Base-by-base conservation (phyloP, 2,888 invertebrate genomes). In the Girardia tigrina region DNA sequence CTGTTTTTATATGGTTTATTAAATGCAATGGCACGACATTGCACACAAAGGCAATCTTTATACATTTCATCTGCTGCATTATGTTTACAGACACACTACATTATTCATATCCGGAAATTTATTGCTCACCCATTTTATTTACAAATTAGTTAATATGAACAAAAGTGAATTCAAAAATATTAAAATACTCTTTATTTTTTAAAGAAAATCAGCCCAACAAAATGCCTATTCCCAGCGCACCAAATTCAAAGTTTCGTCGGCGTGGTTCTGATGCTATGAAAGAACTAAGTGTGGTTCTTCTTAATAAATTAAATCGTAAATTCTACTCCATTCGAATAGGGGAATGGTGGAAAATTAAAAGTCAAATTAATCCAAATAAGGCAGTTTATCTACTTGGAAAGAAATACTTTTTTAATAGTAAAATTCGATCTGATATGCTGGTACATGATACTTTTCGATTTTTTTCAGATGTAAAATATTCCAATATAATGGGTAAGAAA, bases 231-330 rank as follows among this genome's bases (percentile, higher is more conserved):
- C n/a, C n/a, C n/a, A n/a, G n/a, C n/a, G n/a, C 56, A 4, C 56
- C 56, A 4, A 56, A 4, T n/a, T 6, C 8, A 12, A 56, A 56
- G 23, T 56, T 8, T 56, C 56, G 56, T 4, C n/a, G 56, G n/a
- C 56, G 56, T 56, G 56, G 56, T 20, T 56, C 56, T 8, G 56
- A 56, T 56, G 56, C 56, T 23, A 56, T 56, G 56, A 56, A 56
- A 56, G 56, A 56, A 56, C n/a, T 56, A n/a, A 56, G 56, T n/a
- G 23, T 56, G 56, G 56, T 56, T 4, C 56, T 56, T 8, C 4
- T 56, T n/a, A 56, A 56, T 56, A 56, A 56, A 16, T 56, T 56
- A 23, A 56, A 56, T 56, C 56, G 56, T 20, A 56, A 56, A 56
- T 56, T 8, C n/a, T 56, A 56, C 23, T 56, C 56, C n/a, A 56